These are phyloP conservation scores for Sphinx pinastri DNA, from an alignment of 2,888 invertebrate species.

Conservation along the genomic window DNA sequence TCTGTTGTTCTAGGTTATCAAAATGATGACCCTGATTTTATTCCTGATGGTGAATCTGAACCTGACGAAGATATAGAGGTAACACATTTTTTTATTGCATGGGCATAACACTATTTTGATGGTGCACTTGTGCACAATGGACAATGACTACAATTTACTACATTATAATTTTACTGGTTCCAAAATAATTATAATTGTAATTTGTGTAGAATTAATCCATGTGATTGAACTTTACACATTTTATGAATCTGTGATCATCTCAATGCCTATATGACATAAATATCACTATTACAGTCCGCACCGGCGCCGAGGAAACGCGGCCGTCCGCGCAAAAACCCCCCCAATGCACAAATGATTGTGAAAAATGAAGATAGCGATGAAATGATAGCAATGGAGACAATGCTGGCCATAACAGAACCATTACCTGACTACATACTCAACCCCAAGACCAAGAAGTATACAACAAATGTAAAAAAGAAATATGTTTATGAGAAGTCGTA, in stretches of 20 bases:
- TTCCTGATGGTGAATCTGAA: slow-evolving; percentile 55
- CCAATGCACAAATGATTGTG: slow-evolving; percentile 10
- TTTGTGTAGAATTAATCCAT: neutral
- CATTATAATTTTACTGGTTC: too few relatives aligned
- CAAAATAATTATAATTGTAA: too few relatives aligned
- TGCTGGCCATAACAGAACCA: slow-evolving; percentile 77
- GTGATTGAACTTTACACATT: neutral
- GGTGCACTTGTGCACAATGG: too few relatives aligned
- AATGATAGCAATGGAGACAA: slow-evolving; percentile 76
- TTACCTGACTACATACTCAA: slow-evolving; percentile 76
- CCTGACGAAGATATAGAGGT: slow-evolving; percentile 50
- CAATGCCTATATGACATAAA: neutral
- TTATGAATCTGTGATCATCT: neutral
- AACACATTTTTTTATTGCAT: neutral
- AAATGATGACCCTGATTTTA: slow-evolving; percentile 70
- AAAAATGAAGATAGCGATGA: slow-evolving; percentile 64
- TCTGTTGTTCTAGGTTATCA: slow-evolving; percentile 43
- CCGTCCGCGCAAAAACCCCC: slow-evolving; percentile 61
- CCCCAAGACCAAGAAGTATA: slow-evolving; percentile 72
- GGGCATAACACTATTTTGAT: neutral
- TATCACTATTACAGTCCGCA: slow-evolving; percentile 25
- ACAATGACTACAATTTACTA: too few relatives aligned
- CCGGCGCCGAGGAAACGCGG: slow-evolving; percentile 63
- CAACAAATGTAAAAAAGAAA: slow-evolving; percentile 56
- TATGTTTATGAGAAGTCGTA: slow-evolving; percentile 77